Evolutionary conservation across 2,888 invertebrate species (phyloP).

Genomic region (Physocephala rufipes): DNA sequence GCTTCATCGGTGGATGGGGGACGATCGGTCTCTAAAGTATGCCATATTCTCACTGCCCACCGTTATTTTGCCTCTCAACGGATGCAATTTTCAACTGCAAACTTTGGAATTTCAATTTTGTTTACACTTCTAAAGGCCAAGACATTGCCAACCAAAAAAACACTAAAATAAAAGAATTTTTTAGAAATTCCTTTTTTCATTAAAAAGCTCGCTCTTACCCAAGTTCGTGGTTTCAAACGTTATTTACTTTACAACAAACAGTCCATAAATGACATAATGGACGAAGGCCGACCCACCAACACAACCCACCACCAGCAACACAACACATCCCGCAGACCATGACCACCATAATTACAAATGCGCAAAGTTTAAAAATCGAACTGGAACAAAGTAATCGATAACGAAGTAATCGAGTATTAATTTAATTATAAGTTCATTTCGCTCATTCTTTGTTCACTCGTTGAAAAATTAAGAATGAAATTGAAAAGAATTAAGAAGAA

Average conservation of each 20-base stretch:
- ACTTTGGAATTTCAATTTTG: conserved; percentile 4
- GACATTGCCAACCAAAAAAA: neutral
- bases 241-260: no score
- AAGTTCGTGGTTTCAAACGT: neutral
- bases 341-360: neutral
- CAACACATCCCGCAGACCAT: no score
- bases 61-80: neutral
- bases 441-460: neutral
- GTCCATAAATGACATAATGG: no score
- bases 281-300: no score
- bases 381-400: neutral
- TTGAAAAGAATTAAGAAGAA: no score
- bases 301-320: no score
- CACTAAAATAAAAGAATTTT: neutral
- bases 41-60: neutral
- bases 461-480: neutral
- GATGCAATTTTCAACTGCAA: conserved; percentile 3
- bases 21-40: no score
- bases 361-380: neutral
- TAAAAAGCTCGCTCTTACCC: neutral
- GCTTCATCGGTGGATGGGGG: neutral
- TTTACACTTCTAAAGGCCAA: conserved; percentile 4
- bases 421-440: neutral
- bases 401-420: neutral
- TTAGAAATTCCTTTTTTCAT: neutral